These are phyloP conservation scores for Muntiacus reevesi DNA, from an alignment of 2,113 vertebrate genomes.

Conservation along the genomic window DNA sequence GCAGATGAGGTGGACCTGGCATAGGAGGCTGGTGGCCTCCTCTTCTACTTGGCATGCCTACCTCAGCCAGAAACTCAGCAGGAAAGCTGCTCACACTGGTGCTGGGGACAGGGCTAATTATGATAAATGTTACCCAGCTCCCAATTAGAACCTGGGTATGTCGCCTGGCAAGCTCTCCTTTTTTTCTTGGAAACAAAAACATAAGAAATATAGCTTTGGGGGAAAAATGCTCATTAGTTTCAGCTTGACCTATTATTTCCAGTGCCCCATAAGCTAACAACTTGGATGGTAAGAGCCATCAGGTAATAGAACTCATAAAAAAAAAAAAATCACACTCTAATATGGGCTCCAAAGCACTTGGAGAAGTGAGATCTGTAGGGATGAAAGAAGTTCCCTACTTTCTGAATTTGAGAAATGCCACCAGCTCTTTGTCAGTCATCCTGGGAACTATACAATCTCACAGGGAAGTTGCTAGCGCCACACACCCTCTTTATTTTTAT, in stretches of 20 bases:
- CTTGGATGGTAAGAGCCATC: background rate
- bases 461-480: background rate
- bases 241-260: background rate
- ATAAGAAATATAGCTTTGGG: background rate
- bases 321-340: background rate
- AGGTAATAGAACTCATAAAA: background rate
- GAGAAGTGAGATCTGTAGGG: background rate
- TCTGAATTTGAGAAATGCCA: background rate
- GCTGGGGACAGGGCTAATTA: background rate
- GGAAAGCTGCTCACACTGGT: background rate
- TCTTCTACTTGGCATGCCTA: background rate
- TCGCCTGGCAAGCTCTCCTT: background rate
- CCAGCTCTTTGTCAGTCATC: background rate
- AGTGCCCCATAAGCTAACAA: background rate
- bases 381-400: background rate
- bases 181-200: background rate
- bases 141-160: slow-evolving; percentile 4
- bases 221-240: background rate
- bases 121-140: slow-evolving; percentile 6
- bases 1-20: background rate
- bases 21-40: background rate
- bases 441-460: background rate
- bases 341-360: background rate
- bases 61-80: background rate
- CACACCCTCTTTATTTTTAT: background rate